phyloP scores from a whole-genome alignment of 2,888 invertebrate species.

The Ormyrus nitidulus region DNA sequence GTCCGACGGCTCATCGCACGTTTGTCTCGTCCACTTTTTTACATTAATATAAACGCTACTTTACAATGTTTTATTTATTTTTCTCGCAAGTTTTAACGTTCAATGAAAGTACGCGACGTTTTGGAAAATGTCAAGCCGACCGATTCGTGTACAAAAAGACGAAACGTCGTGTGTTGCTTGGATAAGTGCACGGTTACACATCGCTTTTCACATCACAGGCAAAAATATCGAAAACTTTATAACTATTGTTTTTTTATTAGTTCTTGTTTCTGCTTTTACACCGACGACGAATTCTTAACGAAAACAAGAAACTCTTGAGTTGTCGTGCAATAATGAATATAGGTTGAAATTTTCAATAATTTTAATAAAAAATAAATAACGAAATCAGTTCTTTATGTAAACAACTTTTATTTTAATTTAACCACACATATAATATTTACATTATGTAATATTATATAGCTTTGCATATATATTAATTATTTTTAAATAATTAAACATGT shows the following conservation, averaged over 20 bases:
- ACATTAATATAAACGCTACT: constrained; percentile 49
- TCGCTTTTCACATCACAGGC: constrained; percentile 64
- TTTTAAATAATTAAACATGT: constrained; percentile 21
- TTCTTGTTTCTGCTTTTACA: constrained; percentile 12
- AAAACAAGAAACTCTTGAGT: constrained; percentile 23
- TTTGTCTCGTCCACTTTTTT: constrained; percentile 45
- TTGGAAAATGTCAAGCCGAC: constrained; percentile 62
- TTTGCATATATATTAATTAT: constrained; percentile 41
- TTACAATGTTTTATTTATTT: constrained; percentile 35
- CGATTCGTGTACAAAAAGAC: constrained; percentile 57
- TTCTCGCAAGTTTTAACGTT: constrained; percentile 47
- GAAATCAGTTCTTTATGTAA: constrained; percentile 26
- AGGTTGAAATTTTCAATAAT: background rate
- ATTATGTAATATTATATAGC: constrained; percentile 37
- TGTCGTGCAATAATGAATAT: constrained; percentile 4
- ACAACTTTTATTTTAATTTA: constrained; percentile 46
- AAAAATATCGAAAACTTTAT: constrained; percentile 59
- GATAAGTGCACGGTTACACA: constrained; percentile 62
- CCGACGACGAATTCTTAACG: background rate
- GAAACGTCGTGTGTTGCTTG: constrained; percentile 58
- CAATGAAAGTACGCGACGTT: constrained; percentile 58
- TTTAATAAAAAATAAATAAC: constrained; percentile 24
- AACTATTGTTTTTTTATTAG: constrained; percentile 27
- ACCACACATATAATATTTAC: constrained; percentile 52
- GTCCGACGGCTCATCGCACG: constrained; percentile 46